These are phyloP conservation scores for Polydrusus pterygomalis DNA, from an alignment of 2,888 invertebrate genomes.

Conservation along the genomic window DNA sequence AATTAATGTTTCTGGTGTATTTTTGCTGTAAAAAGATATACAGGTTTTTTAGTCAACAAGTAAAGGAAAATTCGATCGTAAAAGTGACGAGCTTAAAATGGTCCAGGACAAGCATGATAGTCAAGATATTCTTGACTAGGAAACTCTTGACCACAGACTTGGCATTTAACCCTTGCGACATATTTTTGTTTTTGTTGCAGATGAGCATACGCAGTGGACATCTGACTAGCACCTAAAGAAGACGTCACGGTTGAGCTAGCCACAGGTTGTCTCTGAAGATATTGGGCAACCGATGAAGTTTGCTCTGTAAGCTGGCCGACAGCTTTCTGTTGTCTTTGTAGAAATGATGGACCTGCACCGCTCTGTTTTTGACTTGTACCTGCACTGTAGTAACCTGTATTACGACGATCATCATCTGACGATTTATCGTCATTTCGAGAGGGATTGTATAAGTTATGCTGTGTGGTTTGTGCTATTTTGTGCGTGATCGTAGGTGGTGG, in stretches of 20 bases:
- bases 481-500: background rate
- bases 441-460: background rate
- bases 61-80: background rate
- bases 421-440: background rate
- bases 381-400: background rate
- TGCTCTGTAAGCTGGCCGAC: background rate
- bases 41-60: background rate
- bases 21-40: background rate
- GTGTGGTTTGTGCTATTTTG: no score
- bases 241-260: background rate
- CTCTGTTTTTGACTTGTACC: background rate
- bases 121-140: slow-evolving; percentile 24
- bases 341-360: slow-evolving; percentile 2
- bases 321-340: slow-evolving; percentile 11
- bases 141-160: slow-evolving; percentile 30
- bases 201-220: slow-evolving; percentile 19
- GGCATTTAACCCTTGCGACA: slow-evolving; percentile 26
- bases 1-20: no score
- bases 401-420: background rate
- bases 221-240: background rate
- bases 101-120: slow-evolving; percentile 41
- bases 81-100: slow-evolving; percentile 26
- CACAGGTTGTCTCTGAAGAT: background rate
- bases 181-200: background rate
- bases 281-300: slow-evolving; percentile 1